Base-by-base conservation (phyloP, 2,888 invertebrate genomes). In the Corythucha ciliata region DNA sequence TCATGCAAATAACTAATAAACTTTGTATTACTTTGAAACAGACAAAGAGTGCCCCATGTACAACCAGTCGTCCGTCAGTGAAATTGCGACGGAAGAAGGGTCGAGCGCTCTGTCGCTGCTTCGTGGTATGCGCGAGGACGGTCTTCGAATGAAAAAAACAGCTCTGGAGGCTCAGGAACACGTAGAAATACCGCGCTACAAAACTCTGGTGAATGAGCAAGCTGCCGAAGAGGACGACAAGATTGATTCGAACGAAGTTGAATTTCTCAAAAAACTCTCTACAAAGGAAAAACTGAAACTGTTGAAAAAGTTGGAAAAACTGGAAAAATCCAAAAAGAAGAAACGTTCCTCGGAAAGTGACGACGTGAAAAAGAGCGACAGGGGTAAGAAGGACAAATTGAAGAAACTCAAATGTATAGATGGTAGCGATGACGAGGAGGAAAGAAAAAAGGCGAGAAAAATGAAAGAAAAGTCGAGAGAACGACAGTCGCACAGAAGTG, bases 11-110 rank as follows among this genome's bases (percentile, higher is more conserved):
- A n/a, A n/a, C n/a, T 34, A 16, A n/a, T 21, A 18, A 32, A 52
- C 33, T 18, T 14, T 53, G 47, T 57, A 45, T 48, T 34, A 6
- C 32, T 46, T 57, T 69, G 68, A 60, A 71, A n/a, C n/a, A 74
- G 94, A 94, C 67, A 87, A 90, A 63, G 96, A 98, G 71, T 99
- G 98, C 69, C 88, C 93, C 4, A 79, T 98, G 74, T 98, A 72
- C 61, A 72, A 71, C 81, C 69, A 83, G 81, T 66, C 76, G 80
- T 63, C 85, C 80, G 26, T 83, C 59, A 85, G 86, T 2, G 75
- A 84, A 58, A 44, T 55, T 12, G 82, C 83, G 34, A 64, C 55
- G 55, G 52, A 60, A 59, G n/a, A n/a, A n/a, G n/a, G n/a, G n/a
- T 76, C 78, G 27, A 75, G 82, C 33, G 80, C 83, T 45, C 73